phyloP scores from a whole-genome alignment of 2,888 invertebrate genomes.

The Melanotus villosus region DNA sequence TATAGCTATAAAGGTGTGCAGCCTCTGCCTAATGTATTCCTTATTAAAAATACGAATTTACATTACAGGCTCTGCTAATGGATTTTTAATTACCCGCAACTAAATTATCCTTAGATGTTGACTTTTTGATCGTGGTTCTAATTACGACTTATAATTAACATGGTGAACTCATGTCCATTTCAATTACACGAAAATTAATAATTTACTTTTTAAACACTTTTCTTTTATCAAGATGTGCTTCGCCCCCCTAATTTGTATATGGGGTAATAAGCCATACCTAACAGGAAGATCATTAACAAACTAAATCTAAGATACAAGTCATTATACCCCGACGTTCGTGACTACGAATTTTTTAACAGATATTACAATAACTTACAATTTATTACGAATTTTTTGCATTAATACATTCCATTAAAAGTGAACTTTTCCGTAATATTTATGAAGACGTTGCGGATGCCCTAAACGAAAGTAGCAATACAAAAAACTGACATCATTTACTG shows the following conservation, averaged over 20 bases:
- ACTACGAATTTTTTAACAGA: neutral
- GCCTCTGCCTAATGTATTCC: slow-evolving; percentile 56
- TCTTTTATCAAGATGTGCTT: slow-evolving; percentile 30
- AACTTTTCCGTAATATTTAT: slow-evolving; percentile 24
- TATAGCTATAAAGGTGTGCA: slow-evolving; percentile 47
- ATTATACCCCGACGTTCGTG: slow-evolving; percentile 14
- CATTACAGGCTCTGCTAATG: slow-evolving; percentile 67
- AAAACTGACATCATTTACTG: slow-evolving; percentile 31
- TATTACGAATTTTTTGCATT: slow-evolving; percentile 7
- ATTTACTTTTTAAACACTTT: slow-evolving; percentile 52
- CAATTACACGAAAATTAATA: slow-evolving; percentile 64
- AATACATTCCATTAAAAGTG: slow-evolving; percentile 22
- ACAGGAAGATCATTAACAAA: slow-evolving; percentile 34
- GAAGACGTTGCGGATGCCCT: slow-evolving; percentile 13
- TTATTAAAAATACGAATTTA: slow-evolving; percentile 65
- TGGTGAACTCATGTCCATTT: slow-evolving; percentile 65
- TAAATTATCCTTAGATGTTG: slow-evolving; percentile 65
- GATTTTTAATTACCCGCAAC: slow-evolving; percentile 67
- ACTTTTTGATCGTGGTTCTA: slow-evolving; percentile 65
- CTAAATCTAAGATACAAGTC: neutral
- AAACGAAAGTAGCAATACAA: slow-evolving; percentile 18
- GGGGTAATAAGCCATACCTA: slow-evolving; percentile 22
- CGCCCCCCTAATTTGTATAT: slow-evolving; percentile 10
- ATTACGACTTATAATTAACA: slow-evolving; percentile 65
- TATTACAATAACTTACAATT: slow-evolving; percentile 10